Percentiles rank a stretch among this genome's conserved stretches.
Conservation (phyloP, 2,888 invertebrate genomes). For the Macropis europaea region DNA sequence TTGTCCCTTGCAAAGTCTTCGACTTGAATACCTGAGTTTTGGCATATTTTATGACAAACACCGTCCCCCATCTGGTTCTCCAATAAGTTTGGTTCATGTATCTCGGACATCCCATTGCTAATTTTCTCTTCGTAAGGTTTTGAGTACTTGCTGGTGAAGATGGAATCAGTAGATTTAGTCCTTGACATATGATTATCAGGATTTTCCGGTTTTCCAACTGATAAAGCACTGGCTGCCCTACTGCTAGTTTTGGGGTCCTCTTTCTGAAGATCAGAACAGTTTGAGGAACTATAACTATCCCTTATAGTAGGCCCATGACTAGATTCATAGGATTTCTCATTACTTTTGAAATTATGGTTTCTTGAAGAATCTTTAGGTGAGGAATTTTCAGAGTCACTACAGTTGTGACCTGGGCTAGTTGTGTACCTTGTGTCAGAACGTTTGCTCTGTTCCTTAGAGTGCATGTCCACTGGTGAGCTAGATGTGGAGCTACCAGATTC, state of each 20-base stretch:
- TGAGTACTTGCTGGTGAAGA: not conserved
- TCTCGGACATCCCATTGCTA: not conserved
- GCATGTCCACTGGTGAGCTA: not conserved
- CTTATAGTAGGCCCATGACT: no score
- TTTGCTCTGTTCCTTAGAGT: not conserved
- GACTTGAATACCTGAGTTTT: not conserved
- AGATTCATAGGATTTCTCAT: no score
- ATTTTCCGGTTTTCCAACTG: not conserved
- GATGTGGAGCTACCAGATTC: not conserved
- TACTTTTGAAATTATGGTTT: no score
- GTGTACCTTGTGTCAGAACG: not conserved
- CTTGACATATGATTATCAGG: not conserved
- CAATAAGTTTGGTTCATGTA: not conserved
- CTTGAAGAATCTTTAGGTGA: not conserved
- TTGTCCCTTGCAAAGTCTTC: not conserved
- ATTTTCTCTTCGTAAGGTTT: not conserved
- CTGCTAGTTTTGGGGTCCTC: not conserved
- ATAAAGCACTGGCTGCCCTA: not conserved
- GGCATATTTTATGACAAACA: not conserved
- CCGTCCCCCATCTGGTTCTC: conserved; percentile 14
- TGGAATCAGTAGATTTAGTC: not conserved
- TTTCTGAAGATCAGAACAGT: not conserved
- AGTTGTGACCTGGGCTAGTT: not conserved
- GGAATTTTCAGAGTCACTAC: not conserved
- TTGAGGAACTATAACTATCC: not conserved